These are phyloP conservation scores for Coelinius sp. DNA, from an alignment of 2,888 invertebrate species.

Conservation along the genomic window DNA sequence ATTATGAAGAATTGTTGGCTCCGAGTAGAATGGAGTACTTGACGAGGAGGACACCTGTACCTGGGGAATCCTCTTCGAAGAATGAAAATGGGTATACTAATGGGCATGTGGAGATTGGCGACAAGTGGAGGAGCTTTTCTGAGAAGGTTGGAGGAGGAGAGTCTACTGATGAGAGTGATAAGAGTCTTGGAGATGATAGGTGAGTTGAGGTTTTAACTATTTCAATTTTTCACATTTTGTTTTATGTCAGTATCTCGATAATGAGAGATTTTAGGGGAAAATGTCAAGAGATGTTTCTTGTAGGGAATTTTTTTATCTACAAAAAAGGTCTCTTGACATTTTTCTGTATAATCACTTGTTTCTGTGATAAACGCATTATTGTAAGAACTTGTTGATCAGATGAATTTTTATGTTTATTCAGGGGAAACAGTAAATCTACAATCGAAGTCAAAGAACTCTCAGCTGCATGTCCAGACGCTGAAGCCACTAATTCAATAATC, in stretches of 20 bases:
- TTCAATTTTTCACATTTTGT: neutral
- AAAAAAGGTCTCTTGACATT: no score
- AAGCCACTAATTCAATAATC: slow-evolving; percentile 47
- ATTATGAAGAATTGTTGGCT: slow-evolving; percentile 64
- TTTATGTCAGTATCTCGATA: no score
- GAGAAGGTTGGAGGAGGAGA: slow-evolving; percentile 50
- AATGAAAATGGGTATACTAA: slow-evolving; percentile 64
- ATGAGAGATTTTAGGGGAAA: no score
- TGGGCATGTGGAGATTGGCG: slow-evolving; percentile 50
- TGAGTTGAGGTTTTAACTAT: slow-evolving; percentile 35
- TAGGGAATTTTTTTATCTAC: no score
- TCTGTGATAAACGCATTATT: no score
- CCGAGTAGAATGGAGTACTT: slow-evolving; percentile 59
- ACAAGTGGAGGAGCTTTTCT: slow-evolving; percentile 52
- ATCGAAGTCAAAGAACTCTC: slow-evolving; percentile 52
- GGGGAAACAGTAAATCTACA: slow-evolving; percentile 39
- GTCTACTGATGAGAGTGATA: slow-evolving; percentile 46
- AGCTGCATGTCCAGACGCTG: slow-evolving; percentile 49
- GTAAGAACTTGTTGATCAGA: no score
- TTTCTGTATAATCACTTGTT: neutral
- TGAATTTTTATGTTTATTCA: neutral
- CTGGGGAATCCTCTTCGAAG: slow-evolving; percentile 51
- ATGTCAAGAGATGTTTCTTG: no score
- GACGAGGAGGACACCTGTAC: slow-evolving; percentile 54
- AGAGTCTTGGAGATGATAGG: slow-evolving; percentile 54